These are phyloP conservation scores for Mus spretus DNA, from an alignment of 2,797 vertebrate species.

Conservation along the genomic window DNA sequence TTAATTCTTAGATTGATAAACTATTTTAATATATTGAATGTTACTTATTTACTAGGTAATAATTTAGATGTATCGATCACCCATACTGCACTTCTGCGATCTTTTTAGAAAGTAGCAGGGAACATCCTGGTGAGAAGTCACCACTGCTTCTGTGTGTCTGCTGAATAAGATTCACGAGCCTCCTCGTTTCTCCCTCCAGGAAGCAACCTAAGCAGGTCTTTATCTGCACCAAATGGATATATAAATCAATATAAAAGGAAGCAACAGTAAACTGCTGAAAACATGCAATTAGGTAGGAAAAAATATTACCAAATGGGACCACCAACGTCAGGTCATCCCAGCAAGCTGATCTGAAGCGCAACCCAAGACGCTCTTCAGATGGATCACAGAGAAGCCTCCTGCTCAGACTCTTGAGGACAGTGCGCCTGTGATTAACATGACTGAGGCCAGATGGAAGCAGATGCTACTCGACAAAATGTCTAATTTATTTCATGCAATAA, in stretches of 20 bases:
- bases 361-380: neutral
- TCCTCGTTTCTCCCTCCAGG: neutral
- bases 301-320: neutral
- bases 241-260: neutral
- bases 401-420: neutral
- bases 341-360: neutral
- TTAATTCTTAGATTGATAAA: neutral
- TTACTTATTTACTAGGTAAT: neutral
- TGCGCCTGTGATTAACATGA: neutral
- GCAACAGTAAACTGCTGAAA: neutral
- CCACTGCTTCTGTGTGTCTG: neutral
- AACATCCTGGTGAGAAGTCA: neutral
- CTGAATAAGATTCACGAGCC: neutral
- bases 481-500: constrained; percentile 16
- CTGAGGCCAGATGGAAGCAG: constrained; percentile 37
- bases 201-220: neutral
- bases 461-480: constrained; percentile 4
- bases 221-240: neutral
- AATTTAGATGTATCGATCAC: neutral
- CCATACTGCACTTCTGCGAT: neutral
- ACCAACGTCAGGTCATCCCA: neutral
- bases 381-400: neutral
- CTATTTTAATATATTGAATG: constrained; percentile 4
- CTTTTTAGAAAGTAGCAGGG: neutral
- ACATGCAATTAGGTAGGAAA: neutral